phyloP scores from a whole-genome alignment of 2,888 invertebrate species.

The Cheilosia urbana region DNA sequence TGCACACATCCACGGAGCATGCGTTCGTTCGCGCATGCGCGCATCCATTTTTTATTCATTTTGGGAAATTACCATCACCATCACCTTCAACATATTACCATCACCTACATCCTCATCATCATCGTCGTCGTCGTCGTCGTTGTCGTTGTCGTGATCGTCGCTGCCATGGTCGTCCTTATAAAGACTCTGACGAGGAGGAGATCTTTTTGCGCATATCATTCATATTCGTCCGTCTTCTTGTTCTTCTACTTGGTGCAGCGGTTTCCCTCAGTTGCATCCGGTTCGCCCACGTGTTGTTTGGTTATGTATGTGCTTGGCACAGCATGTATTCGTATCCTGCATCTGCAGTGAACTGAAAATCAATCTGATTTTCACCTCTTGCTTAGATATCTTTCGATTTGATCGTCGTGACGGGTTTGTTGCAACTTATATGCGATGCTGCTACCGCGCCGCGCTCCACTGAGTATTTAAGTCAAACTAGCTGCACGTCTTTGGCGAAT shows the following conservation, averaged over 20 bases:
- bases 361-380: constrained; percentile 73
- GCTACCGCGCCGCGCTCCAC: constrained; percentile 28
- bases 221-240: neutral
- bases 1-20: constrained; percentile 19
- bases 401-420: constrained; percentile 63
- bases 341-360: constrained; percentile 72
- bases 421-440: constrained; percentile 27
- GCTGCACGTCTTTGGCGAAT: constrained; percentile 24
- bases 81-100: constrained; percentile 8
- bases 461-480: constrained; percentile 61
- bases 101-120: neutral
- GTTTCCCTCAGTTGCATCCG: constrained; percentile 31
- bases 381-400: constrained; percentile 65
- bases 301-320: neutral
- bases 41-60: constrained; percentile 69
- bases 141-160: neutral
- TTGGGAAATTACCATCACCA: constrained; percentile 60
- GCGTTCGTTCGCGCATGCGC: constrained; percentile 58
- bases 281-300: constrained; percentile 60
- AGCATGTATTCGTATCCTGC: constrained; percentile 30
- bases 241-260: constrained; percentile 8
- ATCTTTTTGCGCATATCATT: constrained; percentile 24
- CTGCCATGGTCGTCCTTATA: constrained; percentile 19
- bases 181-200: constrained; percentile 32
- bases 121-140: neutral